Base-by-base conservation (phyloP, 2,888 invertebrate species). In the Drosophila greeni region DNA sequence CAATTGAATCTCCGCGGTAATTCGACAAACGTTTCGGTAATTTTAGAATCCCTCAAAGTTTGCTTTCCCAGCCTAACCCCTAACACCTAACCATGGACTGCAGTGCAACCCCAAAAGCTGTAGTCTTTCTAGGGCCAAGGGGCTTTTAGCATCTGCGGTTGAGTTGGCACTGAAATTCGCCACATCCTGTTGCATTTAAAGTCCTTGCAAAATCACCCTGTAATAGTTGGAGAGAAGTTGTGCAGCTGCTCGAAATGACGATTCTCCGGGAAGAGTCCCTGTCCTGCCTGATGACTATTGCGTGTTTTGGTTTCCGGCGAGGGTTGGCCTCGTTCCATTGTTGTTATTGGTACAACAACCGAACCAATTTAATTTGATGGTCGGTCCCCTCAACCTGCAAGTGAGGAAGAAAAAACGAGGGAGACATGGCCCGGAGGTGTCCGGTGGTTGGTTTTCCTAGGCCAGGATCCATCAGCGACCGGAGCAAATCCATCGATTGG, bases 301-400 rank as follows among this genome's bases (percentile, higher is more conserved):
- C 80, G 82, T 82, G 82, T 77, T 76, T 66, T 37, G 33, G 65
- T 52, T 49, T 56, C 42, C 42, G 52, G 66, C 74, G 77, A 78
- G 77, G 77, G 77, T 78, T 82, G 82, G 58, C 47, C 66, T 37
- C 52, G 59, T 58, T 48, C 36, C 62, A 66, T 61, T 60, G 59
- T 69, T 72, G 71, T 58, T 76, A 72, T 77, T 82, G 82, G 77
- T 70, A 82, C 77, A 78, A 78, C 83, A 82, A 82, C 77, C 70
- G 57, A 72, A 57, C 66, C 77, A 78, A 78, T 78, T 78, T 80
- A 78, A 60, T 74, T 74, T 74, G 74, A 78, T 76, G 80, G 74
- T 51, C 48, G 80, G 72, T 52, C 48, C 51, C 66, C 45, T 47
- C 55, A 81, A 81, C 53, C 43, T 56, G 54, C 59, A 72, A 61